These are phyloP conservation scores for Hydrocynus forskahlii DNA, from an alignment of 2,797 vertebrate species.

Conservation along the genomic window DNA sequence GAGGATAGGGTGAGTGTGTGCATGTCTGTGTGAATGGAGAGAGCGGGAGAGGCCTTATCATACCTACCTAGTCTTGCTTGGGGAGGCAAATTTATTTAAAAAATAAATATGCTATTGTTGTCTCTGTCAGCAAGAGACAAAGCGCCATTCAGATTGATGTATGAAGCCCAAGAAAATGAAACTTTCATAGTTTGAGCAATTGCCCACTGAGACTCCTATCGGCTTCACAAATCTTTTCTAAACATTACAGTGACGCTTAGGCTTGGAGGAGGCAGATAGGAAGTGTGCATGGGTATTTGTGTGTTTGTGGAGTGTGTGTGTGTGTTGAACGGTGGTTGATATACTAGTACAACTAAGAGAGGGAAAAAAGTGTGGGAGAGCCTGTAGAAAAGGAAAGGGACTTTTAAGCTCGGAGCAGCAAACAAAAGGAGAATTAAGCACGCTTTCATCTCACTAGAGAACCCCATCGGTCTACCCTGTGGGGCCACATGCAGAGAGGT, in stretches of 20 bases:
- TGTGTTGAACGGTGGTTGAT: background rate
- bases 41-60: constrained; percentile 50
- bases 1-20: background rate
- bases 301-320: constrained; percentile 26
- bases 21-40: constrained; percentile 13
- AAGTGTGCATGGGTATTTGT: constrained; percentile 13
- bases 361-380: constrained; percentile 6
- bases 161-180: constrained; percentile 69
- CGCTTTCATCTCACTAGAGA: constrained; percentile 55
- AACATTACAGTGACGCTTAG: constrained; percentile 51
- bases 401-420: constrained; percentile 22
- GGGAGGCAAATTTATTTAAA: constrained; percentile 66
- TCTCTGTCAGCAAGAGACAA: constrained; percentile 68
- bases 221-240: constrained; percentile 70
- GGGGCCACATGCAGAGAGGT: constrained; percentile 35
- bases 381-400: background rate
- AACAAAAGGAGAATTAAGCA: constrained; percentile 36
- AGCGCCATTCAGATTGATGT: constrained; percentile 67
- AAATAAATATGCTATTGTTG: constrained; percentile 66
- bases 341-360: background rate
- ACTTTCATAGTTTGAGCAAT: constrained; percentile 68
- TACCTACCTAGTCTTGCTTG: constrained; percentile 54
- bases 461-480: constrained; percentile 48
- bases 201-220: constrained; percentile 68
- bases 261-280: background rate